A percentile compares a stretch with the other conserved stretches of the same genome.
Conservation (phyloP, 2,797 vertebrate species). For the Lithobates pipiens region DNA sequence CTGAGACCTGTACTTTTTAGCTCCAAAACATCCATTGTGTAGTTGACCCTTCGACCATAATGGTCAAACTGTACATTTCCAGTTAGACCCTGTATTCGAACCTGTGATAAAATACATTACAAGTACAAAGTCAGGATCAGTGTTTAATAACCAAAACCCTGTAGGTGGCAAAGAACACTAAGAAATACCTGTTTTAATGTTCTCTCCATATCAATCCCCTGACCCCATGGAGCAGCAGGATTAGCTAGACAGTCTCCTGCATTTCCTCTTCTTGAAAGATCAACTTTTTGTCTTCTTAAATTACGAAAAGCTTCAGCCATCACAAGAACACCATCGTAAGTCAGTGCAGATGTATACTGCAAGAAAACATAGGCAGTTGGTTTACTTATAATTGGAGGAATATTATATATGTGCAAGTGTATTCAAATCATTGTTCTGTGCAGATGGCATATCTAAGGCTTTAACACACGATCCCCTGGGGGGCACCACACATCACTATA, state of each 20-base stretch:
- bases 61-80: slow-evolving; percentile 98
- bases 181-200: slow-evolving; percentile 92
- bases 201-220: slow-evolving; percentile 98
- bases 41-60: slow-evolving; percentile 95
- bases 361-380: slow-evolving; percentile 23
- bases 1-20: slow-evolving; percentile 92
- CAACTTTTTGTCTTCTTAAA: slow-evolving; percentile 94
- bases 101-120: slow-evolving; percentile 74
- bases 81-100: slow-evolving; percentile 95
- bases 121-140: not conserved
- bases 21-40: slow-evolving; percentile 98
- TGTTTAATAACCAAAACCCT: not conserved
- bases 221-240: slow-evolving; percentile 97
- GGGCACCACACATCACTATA: too few species aligned
- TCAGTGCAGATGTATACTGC: slow-evolving; percentile 96
- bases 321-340: slow-evolving; percentile 95
- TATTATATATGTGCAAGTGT: not conserved
- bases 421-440: not conserved
- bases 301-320: slow-evolving; percentile 98
- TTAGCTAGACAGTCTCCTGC: slow-evolving; percentile 98
- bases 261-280: slow-evolving; percentile 96
- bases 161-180: not conserved
- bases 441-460: not conserved
- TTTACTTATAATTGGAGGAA: not conserved
- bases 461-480: too few species aligned